Base-by-base conservation (phyloP, 1,140 invertebrate species). In the Stegodyphus dumicola region DNA sequence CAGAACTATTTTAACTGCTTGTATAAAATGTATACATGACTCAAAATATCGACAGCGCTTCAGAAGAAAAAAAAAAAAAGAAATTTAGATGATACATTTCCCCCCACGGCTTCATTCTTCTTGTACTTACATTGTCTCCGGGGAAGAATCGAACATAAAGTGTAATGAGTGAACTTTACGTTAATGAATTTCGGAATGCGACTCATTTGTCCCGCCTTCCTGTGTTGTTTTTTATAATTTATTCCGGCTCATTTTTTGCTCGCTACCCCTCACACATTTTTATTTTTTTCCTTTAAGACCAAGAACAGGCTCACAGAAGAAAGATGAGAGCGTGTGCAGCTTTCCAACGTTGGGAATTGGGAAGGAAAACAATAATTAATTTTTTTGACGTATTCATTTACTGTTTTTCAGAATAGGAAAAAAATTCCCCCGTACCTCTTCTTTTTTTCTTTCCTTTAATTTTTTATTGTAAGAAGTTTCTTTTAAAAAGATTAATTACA, bases 351-450 rank as follows among this genome's bases (percentile, higher is more conserved):
- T 15, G 78, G 56, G 79, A 74, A 83, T 73, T 56, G 56, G 54
- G 52, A 75, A 54, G 66, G 81, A 84, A 84, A 81, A 64, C 70
- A 76, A 84, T 84, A 84, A 84, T 84, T 84, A 84, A 84, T 84
- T 76, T 84, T 84, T 83, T 74, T 75, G 81, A 76, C 73, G 73
- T 84, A 64, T 76, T 84, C 81, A 84, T 84, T 84, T 84, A 73
- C 81, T 84, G 73, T 75, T 84, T 84, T 69, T 76, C 17, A 76
- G 52, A 74, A 13, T 17, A 69, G 49, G 17, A 13, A 18, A 67
- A 9, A 51, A 76, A 70, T 53, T 69, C 69, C 69, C 69, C 69
- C n/a, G 54, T 13, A 13, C 70, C 9, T 75, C 49, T 52, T 52
- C 15, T 17, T 18, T 33, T 33, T 49, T 75, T 83, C 74, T 83